phyloP scores from a whole-genome alignment of 2,113 vertebrate species.

The Plectropomus leopardus region DNA sequence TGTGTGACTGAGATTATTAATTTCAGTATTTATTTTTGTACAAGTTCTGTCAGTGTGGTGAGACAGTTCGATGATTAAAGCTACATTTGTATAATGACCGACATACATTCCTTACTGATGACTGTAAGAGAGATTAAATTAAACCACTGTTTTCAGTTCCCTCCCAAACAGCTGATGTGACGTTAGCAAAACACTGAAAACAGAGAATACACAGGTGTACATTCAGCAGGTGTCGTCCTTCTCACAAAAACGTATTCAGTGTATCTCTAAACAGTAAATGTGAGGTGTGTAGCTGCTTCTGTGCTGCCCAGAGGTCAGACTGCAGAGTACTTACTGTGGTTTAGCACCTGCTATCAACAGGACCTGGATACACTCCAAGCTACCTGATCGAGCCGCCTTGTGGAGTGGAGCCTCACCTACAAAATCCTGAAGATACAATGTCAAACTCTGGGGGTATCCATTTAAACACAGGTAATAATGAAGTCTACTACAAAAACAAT shows the following conservation, averaged over 20 bases:
- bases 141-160: slow-evolving; percentile 5
- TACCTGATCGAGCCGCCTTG: slow-evolving; percentile 96
- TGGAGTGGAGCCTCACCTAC: slow-evolving; percentile 96
- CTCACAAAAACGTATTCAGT: neutral
- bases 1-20: no score
- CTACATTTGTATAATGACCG: neutral
- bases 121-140: neutral
- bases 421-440: slow-evolving; percentile 88
- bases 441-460: neutral
- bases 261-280: neutral
- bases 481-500: neutral
- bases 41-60: no score
- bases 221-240: neutral
- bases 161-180: slow-evolving; percentile 27
- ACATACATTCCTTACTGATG: neutral
- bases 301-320: slow-evolving; percentile 30
- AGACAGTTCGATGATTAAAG: neutral
- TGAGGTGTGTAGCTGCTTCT: neutral
- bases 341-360: slow-evolving; percentile 93
- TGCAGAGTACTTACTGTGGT: slow-evolving; percentile 90
- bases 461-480: neutral
- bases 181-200: neutral
- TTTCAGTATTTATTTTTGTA: no score
- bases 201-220: neutral
- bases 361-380: slow-evolving; percentile 93